phyloP scores from a whole-genome alignment of 2,797 vertebrate genomes.

The Streptopelia turtur region DNA sequence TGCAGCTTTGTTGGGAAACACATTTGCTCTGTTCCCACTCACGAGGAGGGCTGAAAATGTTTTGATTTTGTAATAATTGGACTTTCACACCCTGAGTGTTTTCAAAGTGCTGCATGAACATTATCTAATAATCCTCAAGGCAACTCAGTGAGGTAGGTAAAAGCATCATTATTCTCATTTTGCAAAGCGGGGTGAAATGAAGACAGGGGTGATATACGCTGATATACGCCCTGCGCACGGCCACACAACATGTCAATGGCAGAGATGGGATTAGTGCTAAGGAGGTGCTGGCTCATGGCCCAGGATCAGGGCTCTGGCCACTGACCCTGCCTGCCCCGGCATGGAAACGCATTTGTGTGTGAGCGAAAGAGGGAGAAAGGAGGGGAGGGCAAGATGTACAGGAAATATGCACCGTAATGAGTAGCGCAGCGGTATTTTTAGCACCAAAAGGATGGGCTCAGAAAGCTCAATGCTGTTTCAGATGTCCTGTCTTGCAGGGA shows the following conservation, averaged over 20 bases:
- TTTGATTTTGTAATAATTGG: not conserved
- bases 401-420: rapidly evolving
- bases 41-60: not conserved
- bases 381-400: not conserved
- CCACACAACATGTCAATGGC: constrained; percentile 30
- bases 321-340: not conserved
- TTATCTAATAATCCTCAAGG: constrained; percentile 16
- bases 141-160: constrained; percentile 6
- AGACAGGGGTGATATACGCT: not conserved
- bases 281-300: not conserved
- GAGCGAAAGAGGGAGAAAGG: not conserved
- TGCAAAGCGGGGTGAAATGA: not conserved
- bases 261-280: constrained; percentile 26
- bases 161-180: not conserved
- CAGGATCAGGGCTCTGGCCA: not conserved
- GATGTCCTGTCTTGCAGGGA: not conserved
- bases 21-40: not conserved
- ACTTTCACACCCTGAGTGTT: not conserved
- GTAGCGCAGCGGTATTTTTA: not conserved
- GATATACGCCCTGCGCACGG: not conserved
- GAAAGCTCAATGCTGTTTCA: not conserved
- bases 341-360: not conserved
- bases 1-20: not conserved
- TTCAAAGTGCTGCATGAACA: not conserved
- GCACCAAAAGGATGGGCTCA: not conserved